These are phyloP conservation scores for Acrobeloides nanus DNA, from an alignment of 2,888 invertebrate genomes.

Conservation along the genomic window DNA sequence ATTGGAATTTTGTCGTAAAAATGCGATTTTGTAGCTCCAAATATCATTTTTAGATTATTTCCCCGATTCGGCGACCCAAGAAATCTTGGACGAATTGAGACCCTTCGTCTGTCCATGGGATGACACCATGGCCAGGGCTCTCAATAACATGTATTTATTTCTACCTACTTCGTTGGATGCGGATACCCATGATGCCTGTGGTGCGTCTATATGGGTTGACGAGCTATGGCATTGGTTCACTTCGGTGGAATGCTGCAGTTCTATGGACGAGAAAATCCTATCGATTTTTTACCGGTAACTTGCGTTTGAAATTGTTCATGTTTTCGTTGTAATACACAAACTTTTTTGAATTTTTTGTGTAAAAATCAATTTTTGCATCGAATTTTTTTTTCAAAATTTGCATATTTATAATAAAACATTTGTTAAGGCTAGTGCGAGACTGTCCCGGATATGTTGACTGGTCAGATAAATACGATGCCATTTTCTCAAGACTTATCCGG, in stretches of 20 bases:
- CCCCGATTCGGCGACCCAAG: constrained; percentile 69
- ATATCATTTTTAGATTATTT: constrained; percentile 65
- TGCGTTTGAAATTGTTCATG: no score
- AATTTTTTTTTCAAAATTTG: constrained; percentile 7
- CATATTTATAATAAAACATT: not conserved
- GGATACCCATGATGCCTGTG: constrained; percentile 26
- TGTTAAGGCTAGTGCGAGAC: constrained; percentile 28
- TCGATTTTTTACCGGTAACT: constrained; percentile 69
- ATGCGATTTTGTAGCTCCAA: no score
- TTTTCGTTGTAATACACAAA: no score
- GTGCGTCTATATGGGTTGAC: constrained; percentile 56
- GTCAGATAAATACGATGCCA: constrained; percentile 70
- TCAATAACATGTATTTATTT: constrained; percentile 68
- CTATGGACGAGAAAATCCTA: constrained; percentile 58
- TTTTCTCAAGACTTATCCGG: constrained; percentile 58
- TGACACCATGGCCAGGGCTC: constrained; percentile 55
- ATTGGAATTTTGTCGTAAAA: no score
- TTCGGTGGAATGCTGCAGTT: constrained; percentile 54
- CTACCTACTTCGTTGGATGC: constrained; percentile 65
- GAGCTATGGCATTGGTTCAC: constrained; percentile 57
- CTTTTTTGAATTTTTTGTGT: no score
- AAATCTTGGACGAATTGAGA: constrained; percentile 73
- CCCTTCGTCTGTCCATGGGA: constrained; percentile 73
- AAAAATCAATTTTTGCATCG: no score
- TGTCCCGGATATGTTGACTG: constrained; percentile 67